phyloP scores from a whole-genome alignment of 2,113 vertebrate species.

The Podilymbus podiceps region DNA sequence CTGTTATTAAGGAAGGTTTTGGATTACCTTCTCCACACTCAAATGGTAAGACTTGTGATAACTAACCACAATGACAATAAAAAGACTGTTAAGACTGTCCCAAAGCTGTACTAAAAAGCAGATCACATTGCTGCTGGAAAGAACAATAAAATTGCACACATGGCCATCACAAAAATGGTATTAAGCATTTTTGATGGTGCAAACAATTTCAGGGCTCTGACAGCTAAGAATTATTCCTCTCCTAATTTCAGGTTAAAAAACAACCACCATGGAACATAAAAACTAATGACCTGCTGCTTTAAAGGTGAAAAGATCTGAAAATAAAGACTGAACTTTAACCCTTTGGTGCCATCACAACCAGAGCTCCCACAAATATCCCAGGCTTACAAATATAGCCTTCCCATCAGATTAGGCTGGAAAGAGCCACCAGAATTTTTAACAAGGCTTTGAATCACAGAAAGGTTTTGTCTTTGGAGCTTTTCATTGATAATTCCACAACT shows the following conservation, averaged over 20 bases:
- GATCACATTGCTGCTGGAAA: slow-evolving; percentile 28
- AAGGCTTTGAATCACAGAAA: not conserved
- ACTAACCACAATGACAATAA: slow-evolving; percentile 16
- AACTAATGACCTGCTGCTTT: slow-evolving; percentile 1
- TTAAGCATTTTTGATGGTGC: not conserved
- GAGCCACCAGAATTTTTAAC: not conserved
- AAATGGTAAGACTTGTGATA: slow-evolving; percentile 39
- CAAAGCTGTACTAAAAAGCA: slow-evolving; percentile 18
- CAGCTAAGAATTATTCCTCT: not conserved
- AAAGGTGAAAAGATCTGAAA: not conserved
- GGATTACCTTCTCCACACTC: slow-evolving; percentile 29
- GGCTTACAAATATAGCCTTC: not conserved
- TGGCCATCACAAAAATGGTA: not conserved
- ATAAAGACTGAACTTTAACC: not conserved
- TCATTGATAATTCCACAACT: not conserved
- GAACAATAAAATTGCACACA: slow-evolving; percentile 6
- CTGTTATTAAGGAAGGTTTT: slow-evolving; percentile 54
- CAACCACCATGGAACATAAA: not conserved
- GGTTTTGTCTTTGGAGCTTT: not conserved
- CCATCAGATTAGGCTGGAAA: not conserved
- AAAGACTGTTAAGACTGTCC: slow-evolving; percentile 17
- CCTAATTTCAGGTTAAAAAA: not conserved
- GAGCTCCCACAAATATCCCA: not conserved
- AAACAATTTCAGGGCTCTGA: not conserved
- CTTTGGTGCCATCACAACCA: not conserved